Evolutionary conservation across 2,797 vertebrate genomes (phyloP).

Genomic region (Gadopsis marmoratus): DNA sequence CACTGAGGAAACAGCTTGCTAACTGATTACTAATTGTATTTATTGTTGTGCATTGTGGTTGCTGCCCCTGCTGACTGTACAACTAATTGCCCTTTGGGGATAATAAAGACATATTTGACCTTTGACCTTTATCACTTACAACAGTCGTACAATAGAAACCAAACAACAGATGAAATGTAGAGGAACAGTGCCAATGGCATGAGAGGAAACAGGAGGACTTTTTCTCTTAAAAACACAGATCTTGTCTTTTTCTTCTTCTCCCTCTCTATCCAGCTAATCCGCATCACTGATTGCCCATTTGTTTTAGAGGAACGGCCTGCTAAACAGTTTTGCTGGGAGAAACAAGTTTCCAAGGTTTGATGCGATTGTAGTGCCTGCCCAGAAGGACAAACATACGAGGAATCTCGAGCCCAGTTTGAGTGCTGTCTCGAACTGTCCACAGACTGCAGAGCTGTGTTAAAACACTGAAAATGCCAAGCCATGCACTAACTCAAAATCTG

Average conservation of each 20-base stretch:
- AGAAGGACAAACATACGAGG: constrained; percentile 74
- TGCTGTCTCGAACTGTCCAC: constrained; percentile 46
- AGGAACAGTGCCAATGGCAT: constrained; percentile 25
- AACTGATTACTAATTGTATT: too few relatives aligned
- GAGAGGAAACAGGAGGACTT: constrained; percentile 37
- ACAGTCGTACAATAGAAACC: constrained; percentile 51
- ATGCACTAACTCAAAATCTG: constrained; percentile 37
- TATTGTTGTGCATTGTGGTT: too few relatives aligned
- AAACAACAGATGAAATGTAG: constrained; percentile 40
- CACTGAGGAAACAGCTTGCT: constrained; percentile 58
- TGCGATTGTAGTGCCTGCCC: constrained; percentile 70
- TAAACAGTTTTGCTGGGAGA: constrained; percentile 77
- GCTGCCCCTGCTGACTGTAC: too few relatives aligned
- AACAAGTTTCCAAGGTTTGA: constrained; percentile 69
- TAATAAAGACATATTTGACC: too few relatives aligned
- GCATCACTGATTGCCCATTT: constrained; percentile 69
- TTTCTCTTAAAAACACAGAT: constrained; percentile 34
- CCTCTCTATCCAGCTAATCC: constrained; percentile 46
- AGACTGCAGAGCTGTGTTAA: constrained; percentile 45
- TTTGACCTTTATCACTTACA: constrained; percentile 76
- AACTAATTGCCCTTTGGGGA: too few relatives aligned
- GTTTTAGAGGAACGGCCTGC: constrained; percentile 68
- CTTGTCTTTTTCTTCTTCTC: constrained; percentile 24
- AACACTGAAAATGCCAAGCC: constrained; percentile 35
- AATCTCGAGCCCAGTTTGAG: constrained; percentile 67